A percentile compares a stretch with the other conserved stretches of the same genome.
Evolutionary conservation across 2,113 vertebrate species (phyloP).

Genomic region (Phylloscopus whistleri): DNA sequence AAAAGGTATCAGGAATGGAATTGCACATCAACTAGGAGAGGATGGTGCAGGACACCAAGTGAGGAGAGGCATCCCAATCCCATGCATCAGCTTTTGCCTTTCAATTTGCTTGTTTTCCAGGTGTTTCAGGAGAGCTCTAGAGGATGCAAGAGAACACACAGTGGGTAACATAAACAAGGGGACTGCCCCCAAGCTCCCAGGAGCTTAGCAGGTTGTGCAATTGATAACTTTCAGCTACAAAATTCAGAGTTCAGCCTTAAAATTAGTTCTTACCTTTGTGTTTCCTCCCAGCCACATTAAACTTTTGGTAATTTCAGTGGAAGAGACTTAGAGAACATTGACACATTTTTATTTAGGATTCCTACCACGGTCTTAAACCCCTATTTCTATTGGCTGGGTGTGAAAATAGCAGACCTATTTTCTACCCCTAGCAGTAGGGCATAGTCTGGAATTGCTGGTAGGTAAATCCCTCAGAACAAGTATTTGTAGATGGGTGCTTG

Average conservation of each 20-base stretch:
- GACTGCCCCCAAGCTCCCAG: not conserved
- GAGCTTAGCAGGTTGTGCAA: not conserved
- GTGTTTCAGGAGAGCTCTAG: not conserved
- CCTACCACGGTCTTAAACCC: not conserved
- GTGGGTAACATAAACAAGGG: not conserved
- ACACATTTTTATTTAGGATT: not conserved
- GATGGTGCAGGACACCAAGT: not conserved
- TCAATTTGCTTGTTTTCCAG: not conserved
- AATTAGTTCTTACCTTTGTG: not conserved
- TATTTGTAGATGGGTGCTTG: not conserved
- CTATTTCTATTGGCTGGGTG: not conserved
- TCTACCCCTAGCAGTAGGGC: not conserved
- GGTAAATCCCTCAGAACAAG: not conserved
- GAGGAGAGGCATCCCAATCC: not conserved
- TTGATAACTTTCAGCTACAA: not conserved
- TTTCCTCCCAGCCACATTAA: not conserved
- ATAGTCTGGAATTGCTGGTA: not conserved
- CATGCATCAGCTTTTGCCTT: not conserved
- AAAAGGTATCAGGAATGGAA: not conserved
- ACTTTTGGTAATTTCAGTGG: not conserved
- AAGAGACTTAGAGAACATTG: not conserved
- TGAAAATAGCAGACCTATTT: not conserved
- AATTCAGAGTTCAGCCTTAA: not conserved
- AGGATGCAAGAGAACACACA: not conserved
- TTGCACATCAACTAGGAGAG: not conserved